phyloP scores from a whole-genome alignment of 2,797 vertebrate genomes.

The Gymnoscopelus braueri region DNA sequence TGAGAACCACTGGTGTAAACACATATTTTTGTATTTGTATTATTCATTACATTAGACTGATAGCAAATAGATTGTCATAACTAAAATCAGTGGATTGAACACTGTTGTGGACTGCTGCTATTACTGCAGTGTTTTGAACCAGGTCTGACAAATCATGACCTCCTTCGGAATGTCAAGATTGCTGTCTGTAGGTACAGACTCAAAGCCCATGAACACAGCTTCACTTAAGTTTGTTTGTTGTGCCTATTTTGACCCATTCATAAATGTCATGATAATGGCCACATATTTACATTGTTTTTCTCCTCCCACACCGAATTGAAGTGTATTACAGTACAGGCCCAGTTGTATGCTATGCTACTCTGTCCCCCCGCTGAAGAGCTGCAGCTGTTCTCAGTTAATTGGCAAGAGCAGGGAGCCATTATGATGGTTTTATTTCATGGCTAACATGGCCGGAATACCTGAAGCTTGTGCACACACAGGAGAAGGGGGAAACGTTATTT shows the following conservation, averaged over 20 bases:
- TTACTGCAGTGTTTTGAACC: too few relatives aligned
- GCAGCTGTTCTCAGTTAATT: slow-evolving; percentile 34
- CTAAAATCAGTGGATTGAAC: too few relatives aligned
- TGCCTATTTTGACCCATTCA: background rate
- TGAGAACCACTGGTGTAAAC: too few relatives aligned
- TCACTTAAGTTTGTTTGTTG: background rate
- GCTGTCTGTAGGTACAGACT: background rate
- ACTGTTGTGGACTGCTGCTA: too few relatives aligned
- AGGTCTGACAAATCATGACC: too few relatives aligned
- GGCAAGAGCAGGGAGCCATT: slow-evolving; percentile 7
- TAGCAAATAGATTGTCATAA: too few relatives aligned
- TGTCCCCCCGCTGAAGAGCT: slow-evolving; percentile 1
- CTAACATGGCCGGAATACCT: slow-evolving; percentile 30
- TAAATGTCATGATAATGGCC: slow-evolving; percentile 21
- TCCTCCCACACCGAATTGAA: background rate
- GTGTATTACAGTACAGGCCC: slow-evolving; percentile 6
- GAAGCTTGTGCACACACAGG: slow-evolving; percentile 4
- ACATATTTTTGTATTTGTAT: too few relatives aligned
- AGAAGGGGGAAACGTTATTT: slow-evolving; percentile 16
- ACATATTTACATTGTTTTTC: background rate
- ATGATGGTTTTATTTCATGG: slow-evolving; percentile 24
- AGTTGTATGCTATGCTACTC: background rate
- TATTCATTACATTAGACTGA: too few relatives aligned
- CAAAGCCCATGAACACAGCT: background rate
- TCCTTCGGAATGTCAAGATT: background rate